Conservation (phyloP, 2,888 invertebrate species). For the Nycteola revayana region DNA sequence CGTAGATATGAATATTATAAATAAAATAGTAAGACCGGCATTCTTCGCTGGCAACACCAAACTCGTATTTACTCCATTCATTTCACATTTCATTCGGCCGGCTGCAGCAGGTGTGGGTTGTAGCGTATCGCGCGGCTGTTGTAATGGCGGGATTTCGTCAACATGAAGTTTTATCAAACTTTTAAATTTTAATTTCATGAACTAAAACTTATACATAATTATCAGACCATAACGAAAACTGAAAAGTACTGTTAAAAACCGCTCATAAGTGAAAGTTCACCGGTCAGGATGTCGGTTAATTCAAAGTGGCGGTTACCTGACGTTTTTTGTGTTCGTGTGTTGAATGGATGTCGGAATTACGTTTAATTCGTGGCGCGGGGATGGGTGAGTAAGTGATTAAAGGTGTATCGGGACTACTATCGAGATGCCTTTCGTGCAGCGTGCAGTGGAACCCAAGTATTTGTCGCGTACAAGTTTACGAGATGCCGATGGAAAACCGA, state of each 20-base stretch:
- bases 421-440: conserved; percentile 93
- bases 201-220: conserved; percentile 40
- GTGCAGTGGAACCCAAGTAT: conserved; percentile 91
- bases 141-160: conserved; percentile 74
- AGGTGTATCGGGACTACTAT: conserved; percentile 54
- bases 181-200: conserved; percentile 49
- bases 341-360: conserved; percentile 76
- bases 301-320: conserved; percentile 82
- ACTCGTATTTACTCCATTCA: conserved; percentile 39
- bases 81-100: conserved; percentile 64
- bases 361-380: conserved; percentile 68
- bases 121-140: conserved; percentile 27
- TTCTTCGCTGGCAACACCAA: conserved; percentile 59
- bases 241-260: conserved; percentile 35
- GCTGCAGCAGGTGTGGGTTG: conserved; percentile 44
- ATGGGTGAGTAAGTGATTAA: conserved; percentile 69
- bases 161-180: conserved; percentile 66
- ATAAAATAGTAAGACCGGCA: too few species aligned
- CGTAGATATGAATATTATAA: background rate
- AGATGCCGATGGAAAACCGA: conserved; percentile 81
- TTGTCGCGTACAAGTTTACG: conserved; percentile 86
- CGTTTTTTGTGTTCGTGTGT: conserved; percentile 80
- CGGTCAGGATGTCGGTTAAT: conserved; percentile 80
- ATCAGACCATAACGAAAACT: conserved; percentile 41
- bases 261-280: conserved; percentile 64